Evolutionary conservation across 2,113 vertebrate genomes (phyloP).

Genomic region (Gallinago undulata): DNA sequence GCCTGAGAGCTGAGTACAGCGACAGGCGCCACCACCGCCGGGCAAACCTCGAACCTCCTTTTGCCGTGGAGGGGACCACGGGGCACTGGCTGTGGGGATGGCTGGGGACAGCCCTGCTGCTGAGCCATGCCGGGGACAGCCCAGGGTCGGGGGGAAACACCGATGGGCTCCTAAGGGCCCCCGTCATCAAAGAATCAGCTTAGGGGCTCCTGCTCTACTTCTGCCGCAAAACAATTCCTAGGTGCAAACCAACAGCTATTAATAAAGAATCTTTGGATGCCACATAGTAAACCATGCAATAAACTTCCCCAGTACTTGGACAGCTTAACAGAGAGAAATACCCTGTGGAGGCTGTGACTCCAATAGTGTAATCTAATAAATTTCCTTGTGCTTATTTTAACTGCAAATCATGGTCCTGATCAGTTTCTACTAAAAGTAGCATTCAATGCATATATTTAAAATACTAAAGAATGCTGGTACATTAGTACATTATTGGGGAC

Average conservation of each 20-base stretch:
- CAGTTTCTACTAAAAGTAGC: not conserved
- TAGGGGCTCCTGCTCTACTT: not conserved
- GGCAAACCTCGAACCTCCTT: not conserved
- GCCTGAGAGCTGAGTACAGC: slow-evolving; percentile 15
- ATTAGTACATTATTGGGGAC: rapidly evolving
- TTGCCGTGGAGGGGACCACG: not conserved
- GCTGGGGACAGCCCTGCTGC: not conserved
- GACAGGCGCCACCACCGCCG: not conserved
- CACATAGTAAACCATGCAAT: not conserved
- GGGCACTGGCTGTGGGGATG: not conserved
- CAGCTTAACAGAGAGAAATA: not conserved
- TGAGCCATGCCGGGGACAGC: not conserved
- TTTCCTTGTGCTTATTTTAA: not conserved
- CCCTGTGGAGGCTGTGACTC: not conserved
- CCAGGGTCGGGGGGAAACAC: not conserved
- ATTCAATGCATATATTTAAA: not conserved
- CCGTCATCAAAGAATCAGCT: not conserved
- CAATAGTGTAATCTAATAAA: not conserved
- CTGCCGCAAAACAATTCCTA: not conserved
- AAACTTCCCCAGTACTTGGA: not conserved
- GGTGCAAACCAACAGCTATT: not conserved
- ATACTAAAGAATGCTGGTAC: not conserved
- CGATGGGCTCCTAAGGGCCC: not conserved
- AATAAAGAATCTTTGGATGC: not conserved
- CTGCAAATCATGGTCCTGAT: not conserved